Evolutionary conservation across 2,797 vertebrate species (phyloP).

Genomic region (Valencia hispanica): DNA sequence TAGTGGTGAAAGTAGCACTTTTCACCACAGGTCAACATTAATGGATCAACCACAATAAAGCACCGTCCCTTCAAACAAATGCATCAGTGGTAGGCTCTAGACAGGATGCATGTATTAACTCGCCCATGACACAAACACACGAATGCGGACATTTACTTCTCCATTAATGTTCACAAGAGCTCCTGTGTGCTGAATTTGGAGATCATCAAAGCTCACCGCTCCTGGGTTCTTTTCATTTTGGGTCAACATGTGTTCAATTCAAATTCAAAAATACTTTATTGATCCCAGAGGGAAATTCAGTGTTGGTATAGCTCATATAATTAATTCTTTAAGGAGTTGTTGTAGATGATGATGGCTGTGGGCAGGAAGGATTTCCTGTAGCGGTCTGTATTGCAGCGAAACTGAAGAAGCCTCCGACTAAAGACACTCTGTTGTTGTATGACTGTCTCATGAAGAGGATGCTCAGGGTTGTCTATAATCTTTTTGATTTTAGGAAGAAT

Average conservation of each 20-base stretch:
- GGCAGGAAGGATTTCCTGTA: too few species aligned
- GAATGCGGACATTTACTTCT: slow-evolving; percentile 8
- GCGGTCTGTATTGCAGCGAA: too few species aligned
- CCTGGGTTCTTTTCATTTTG: slow-evolving; percentile 7
- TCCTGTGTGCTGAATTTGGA: slow-evolving; percentile 1
- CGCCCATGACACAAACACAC: slow-evolving; percentile 6
- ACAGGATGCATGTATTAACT: slow-evolving; percentile 15
- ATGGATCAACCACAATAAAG: slow-evolving; percentile 57
- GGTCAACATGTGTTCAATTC: slow-evolving; percentile 6
- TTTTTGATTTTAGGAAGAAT: too few species aligned
- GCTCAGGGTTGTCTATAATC: too few species aligned
- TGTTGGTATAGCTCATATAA: too few species aligned
- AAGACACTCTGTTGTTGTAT: too few species aligned
- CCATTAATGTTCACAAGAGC: background rate
- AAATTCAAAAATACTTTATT: too few species aligned
- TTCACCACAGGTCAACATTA: slow-evolving; percentile 44
- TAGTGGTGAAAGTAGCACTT: slow-evolving; percentile 53
- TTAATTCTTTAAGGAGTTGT: too few species aligned
- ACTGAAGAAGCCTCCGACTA: too few species aligned
- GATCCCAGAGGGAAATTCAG: too few species aligned
- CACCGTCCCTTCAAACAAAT: slow-evolving; percentile 23
- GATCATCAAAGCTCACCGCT: background rate
- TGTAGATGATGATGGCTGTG: too few species aligned
- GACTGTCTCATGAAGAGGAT: too few species aligned
- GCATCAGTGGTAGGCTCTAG: slow-evolving; percentile 22